A percentile compares a stretch with the other conserved stretches of the same genome.
Conservation (phyloP, 2,888 invertebrate species). For the Tortricodes alternella region DNA sequence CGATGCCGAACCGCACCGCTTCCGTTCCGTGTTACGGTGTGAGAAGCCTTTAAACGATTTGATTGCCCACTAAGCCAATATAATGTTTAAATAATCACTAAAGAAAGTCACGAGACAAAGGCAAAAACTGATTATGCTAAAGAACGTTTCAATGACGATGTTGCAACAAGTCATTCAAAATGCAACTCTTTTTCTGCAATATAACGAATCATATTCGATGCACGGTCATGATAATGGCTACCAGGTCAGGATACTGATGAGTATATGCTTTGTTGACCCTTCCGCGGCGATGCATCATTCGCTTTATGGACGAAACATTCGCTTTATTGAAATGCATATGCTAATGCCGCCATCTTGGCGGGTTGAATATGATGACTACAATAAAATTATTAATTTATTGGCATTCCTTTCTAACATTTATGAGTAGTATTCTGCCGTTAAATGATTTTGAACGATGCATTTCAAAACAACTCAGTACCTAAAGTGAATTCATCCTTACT, state of each 20-base stretch:
- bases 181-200: neutral
- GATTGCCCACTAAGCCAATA: slow-evolving; percentile 38
- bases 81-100: slow-evolving; percentile 44
- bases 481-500: too few species aligned
- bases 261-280: slow-evolving; percentile 55
- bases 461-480: neutral
- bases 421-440: too few species aligned
- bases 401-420: slow-evolving; percentile 1
- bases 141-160: slow-evolving; percentile 34
- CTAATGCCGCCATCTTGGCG: slow-evolving; percentile 38
- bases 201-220: slow-evolving; percentile 37
- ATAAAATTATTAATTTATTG: slow-evolving; percentile 16
- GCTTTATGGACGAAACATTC: slow-evolving; percentile 36
- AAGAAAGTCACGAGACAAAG: slow-evolving; percentile 47
- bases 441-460: neutral
- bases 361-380: slow-evolving; percentile 16
- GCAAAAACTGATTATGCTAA: slow-evolving; percentile 52
- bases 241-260: slow-evolving; percentile 53
- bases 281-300: slow-evolving; percentile 55
- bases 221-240: slow-evolving; percentile 35
- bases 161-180: neutral
- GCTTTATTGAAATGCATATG: slow-evolving; percentile 41
- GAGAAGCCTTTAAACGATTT: too few species aligned
- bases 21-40: too few species aligned
- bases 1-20: too few species aligned